Percentiles rank a stretch among this genome's conserved stretches.
Conservation (phyloP, 2,797 vertebrate species). For the Characodon lateralis region DNA sequence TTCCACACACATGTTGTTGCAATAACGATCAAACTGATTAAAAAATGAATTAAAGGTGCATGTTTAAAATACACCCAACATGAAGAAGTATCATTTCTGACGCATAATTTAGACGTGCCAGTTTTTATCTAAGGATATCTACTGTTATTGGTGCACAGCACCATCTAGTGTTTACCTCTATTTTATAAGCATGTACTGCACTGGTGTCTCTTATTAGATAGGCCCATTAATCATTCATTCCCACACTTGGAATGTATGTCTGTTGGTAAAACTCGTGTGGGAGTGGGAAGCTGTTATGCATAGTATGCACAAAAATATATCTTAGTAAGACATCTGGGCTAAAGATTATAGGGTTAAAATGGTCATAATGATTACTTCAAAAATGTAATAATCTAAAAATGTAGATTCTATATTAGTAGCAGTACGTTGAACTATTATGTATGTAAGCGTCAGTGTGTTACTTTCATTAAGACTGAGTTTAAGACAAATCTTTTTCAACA, state of each 20-base stretch:
- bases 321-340: background rate
- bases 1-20: background rate
- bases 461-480: background rate
- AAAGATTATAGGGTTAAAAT: background rate
- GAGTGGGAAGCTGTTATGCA: background rate
- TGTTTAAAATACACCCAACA: background rate
- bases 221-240: no score
- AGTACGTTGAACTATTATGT: background rate
- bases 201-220: background rate
- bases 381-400: background rate
- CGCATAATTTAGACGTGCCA: background rate
- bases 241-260: background rate
- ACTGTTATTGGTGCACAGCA: slow-evolving; percentile 37
- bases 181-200: background rate
- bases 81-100: background rate
- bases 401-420: background rate
- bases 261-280: background rate
- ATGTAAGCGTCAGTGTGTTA: background rate
- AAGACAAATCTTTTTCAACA: background rate
- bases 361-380: background rate
- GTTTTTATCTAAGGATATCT: background rate
- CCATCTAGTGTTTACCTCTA: slow-evolving; percentile 63
- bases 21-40: background rate
- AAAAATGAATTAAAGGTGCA: background rate
- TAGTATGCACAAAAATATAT: background rate